A percentile compares a stretch with the other conserved stretches of the same genome.
Conservation (phyloP, 2,797 vertebrate genomes). For the Zenarchopterus dispar region DNA sequence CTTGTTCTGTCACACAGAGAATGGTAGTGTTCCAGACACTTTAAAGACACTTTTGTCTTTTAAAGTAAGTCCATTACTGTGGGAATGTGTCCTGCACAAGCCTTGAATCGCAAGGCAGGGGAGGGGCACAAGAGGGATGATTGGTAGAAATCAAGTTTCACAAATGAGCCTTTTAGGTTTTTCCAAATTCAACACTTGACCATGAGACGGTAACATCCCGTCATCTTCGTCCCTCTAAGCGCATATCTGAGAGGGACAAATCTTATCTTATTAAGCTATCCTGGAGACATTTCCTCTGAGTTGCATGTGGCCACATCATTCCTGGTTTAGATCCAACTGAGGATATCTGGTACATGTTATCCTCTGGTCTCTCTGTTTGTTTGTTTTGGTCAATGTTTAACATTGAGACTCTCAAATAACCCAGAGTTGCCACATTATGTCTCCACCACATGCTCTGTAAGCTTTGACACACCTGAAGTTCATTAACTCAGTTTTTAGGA, state of each 20-base stretch:
- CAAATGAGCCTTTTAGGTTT: not conserved
- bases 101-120: constrained; percentile 1
- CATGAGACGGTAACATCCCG: not conserved
- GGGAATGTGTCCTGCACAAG: constrained; percentile 10
- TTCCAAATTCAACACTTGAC: not conserved
- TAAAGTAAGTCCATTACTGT: constrained; percentile 13
- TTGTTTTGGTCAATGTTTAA: too few species aligned
- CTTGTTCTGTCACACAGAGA: too few species aligned
- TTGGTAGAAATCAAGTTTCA: constrained; percentile 4
- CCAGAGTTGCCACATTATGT: too few species aligned
- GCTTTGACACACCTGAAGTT: too few species aligned
- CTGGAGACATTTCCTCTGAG: constrained; percentile 12
- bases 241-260: not conserved
- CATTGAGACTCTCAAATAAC: too few species aligned
- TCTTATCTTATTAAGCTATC: constrained; percentile 11
- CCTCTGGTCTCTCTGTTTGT: not conserved
- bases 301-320: not conserved
- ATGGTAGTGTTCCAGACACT: not conserved
- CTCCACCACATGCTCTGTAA: too few species aligned
- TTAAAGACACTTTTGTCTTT: not conserved
- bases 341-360: constrained; percentile 2
- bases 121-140: not conserved
- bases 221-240: too few species aligned
- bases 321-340: constrained; percentile 5
- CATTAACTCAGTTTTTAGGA: too few species aligned